Conservation (phyloP, 2,888 invertebrate species). For the Cephus runcator region DNA sequence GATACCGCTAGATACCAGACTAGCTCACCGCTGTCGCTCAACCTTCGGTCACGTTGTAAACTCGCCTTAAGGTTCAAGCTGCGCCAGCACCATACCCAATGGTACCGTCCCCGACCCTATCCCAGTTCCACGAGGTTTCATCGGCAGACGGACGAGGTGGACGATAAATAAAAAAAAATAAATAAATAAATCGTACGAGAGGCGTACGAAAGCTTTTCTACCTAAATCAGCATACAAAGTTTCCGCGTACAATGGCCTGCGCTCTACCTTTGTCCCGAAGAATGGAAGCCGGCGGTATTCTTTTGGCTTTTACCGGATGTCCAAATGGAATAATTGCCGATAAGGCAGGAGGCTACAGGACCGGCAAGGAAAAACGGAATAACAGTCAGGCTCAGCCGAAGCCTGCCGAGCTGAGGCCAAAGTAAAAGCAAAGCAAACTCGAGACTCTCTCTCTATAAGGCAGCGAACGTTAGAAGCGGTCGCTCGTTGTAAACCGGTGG, state of each 20-base stretch:
- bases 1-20: not conserved
- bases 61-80: not conserved
- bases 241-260: not conserved
- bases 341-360: not conserved
- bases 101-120: too few species aligned
- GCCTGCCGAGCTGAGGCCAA: not conserved
- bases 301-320: not conserved
- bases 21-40: not conserved
- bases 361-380: slow-evolving; percentile 1
- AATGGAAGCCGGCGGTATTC: not conserved
- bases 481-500: slow-evolving; percentile 9
- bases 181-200: not conserved
- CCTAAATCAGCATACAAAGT: not conserved
- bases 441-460: slow-evolving; percentile 13
- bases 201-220: not conserved
- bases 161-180: not conserved
- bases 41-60: not conserved
- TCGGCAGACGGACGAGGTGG: not conserved
- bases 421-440: slow-evolving; percentile 5
- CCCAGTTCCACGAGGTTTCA: not conserved
- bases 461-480: slow-evolving; percentile 4
- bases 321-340: slow-evolving; percentile 1
- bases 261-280: not conserved
- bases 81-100: not conserved
- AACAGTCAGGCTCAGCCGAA: not conserved